phyloP scores from a whole-genome alignment of 2,797 vertebrate species.

The Pogonophryne albipinna region DNA sequence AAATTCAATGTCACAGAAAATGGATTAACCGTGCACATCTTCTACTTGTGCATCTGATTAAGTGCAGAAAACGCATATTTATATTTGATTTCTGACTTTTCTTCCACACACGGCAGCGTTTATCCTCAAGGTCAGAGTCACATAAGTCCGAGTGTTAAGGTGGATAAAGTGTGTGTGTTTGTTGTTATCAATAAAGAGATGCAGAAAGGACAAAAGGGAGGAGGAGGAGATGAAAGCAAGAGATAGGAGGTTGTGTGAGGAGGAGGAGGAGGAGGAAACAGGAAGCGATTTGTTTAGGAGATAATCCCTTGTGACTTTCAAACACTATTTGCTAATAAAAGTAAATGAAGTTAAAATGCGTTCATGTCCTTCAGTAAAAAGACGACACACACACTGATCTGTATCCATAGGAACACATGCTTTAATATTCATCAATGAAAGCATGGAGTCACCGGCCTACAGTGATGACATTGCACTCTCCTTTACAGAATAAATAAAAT shows the following conservation, averaged over 20 bases:
- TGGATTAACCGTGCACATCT: background rate
- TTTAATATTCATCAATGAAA: conserved; percentile 75
- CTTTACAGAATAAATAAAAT: conserved; percentile 74
- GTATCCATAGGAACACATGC: conserved; percentile 82
- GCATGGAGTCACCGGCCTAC: conserved; percentile 60
- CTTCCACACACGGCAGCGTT: background rate
- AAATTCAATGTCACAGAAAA: conserved; percentile 11
- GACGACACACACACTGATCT: conserved; percentile 42
- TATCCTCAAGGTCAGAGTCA: conserved; percentile 11
- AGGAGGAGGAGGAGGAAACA: conserved; percentile 1
- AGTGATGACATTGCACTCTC: conserved; percentile 58
- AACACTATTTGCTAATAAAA: conserved; percentile 49
- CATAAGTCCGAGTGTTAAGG: background rate
- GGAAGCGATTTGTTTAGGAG: background rate
- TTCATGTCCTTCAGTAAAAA: conserved; percentile 30
- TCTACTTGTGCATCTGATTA: background rate
- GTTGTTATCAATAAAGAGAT: background rate
- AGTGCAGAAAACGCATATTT: too few species aligned
- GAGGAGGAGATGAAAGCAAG: conserved; percentile 29
- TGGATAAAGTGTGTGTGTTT: conserved; percentile 1
- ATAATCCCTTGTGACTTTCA: conserved; percentile 36
- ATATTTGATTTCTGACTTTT: background rate
- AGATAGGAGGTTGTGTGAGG: conserved; percentile 2
- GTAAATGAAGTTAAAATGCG: conserved; percentile 29
- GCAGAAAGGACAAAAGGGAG: conserved; percentile 5